Percentiles rank a stretch among this genome's conserved stretches.
Conservation (phyloP, 1,140 invertebrate species). For the Anthonomus grandis region DNA sequence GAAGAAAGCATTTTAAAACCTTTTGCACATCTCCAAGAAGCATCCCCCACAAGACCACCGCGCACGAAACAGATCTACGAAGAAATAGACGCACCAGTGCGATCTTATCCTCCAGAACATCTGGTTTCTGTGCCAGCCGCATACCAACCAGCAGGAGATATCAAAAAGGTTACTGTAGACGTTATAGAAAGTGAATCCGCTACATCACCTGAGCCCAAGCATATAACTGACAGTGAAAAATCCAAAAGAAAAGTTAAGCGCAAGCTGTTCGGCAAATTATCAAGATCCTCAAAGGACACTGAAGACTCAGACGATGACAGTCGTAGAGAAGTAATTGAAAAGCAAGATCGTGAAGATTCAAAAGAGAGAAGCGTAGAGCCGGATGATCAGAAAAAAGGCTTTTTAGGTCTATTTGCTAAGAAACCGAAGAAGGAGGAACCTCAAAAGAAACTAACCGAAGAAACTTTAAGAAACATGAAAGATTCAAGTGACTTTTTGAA, state of each 20-base stretch:
- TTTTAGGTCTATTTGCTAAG: conserved; percentile 28
- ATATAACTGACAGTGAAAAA: conserved; percentile 26
- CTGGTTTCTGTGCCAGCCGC: conserved; percentile 11
- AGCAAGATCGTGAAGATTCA: conserved; percentile 42
- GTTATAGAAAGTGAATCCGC: conserved; percentile 40
- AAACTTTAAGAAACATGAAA: conserved; percentile 26
- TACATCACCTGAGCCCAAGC: not conserved
- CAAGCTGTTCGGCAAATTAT: conserved; percentile 38
- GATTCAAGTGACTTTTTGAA: conserved; percentile 15
- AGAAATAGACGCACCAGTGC: conserved; percentile 28
- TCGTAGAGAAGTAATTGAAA: conserved; percentile 39
- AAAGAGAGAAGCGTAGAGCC: conserved; percentile 32
- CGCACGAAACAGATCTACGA: conserved; percentile 34
- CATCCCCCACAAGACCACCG: conserved; percentile 32
- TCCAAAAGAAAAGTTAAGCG: conserved; percentile 29
- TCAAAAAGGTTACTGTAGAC: conserved; percentile 38
- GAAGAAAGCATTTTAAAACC: conserved; percentile 35
- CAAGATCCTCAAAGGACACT: conserved; percentile 38
- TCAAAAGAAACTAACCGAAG: conserved; percentile 11
- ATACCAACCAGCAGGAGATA: conserved; percentile 4
- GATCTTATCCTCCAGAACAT: conserved; percentile 26
- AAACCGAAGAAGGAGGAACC: conserved; percentile 20
- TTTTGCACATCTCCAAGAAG: conserved; percentile 26
- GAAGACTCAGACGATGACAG: conserved; percentile 36
- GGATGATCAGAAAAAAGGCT: conserved; percentile 26